A percentile compares a stretch with the other conserved stretches of the same genome.
phyloP scores from a whole-genome alignment of 2,888 invertebrate species.

The Myopa testacea region DNA sequence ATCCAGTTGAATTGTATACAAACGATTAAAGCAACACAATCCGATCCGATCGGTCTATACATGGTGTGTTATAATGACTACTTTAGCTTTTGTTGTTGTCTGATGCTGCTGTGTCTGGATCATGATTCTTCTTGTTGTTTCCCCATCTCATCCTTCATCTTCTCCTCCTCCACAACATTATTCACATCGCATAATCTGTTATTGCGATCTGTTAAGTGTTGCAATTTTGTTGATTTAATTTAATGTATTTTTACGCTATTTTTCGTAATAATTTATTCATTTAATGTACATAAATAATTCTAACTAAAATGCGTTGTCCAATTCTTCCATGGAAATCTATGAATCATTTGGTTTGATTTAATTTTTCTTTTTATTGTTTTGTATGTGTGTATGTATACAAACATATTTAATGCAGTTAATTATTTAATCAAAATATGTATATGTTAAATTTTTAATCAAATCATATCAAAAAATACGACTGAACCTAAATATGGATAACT shows the following conservation, averaged over 20 bases:
- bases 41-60: neutral
- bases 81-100: neutral
- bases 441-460: too few relatives aligned
- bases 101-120: neutral
- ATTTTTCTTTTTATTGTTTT: too few relatives aligned
- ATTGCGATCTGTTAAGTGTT: neutral
- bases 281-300: neutral
- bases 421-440: too few relatives aligned
- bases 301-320: neutral
- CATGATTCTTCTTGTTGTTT: neutral
- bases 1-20: neutral
- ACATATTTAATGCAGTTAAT: too few relatives aligned
- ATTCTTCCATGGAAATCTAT: neutral
- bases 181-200: neutral
- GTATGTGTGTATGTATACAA: too few relatives aligned
- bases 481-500: too few relatives aligned
- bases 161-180: too few relatives aligned
- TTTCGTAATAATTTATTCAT: neutral
- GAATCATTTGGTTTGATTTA: too few relatives aligned
- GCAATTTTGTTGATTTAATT: constrained; percentile 4
- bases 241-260: neutral
- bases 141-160: neutral
- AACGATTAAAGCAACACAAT: neutral
- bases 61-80: neutral
- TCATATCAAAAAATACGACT: too few relatives aligned